phyloP scores from a whole-genome alignment of 2,888 invertebrate species.

The Caenorhabditis angaria region DNA sequence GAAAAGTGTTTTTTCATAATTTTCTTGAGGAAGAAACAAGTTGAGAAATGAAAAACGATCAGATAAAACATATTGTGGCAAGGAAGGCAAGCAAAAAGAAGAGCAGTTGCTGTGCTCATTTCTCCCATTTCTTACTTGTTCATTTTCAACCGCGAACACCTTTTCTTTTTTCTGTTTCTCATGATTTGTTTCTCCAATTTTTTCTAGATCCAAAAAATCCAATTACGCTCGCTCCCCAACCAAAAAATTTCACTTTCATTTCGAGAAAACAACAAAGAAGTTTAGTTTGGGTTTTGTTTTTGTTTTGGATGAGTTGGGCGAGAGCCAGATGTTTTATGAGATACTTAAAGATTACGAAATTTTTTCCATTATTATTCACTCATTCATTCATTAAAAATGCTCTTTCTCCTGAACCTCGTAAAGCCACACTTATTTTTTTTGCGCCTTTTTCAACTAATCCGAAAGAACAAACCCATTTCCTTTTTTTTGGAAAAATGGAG shows the following conservation, averaged over 20 bases:
- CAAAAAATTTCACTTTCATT: neutral
- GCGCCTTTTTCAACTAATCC: too few species aligned
- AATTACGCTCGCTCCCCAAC: slow-evolving; percentile 3
- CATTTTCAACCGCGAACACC: slow-evolving; percentile 5
- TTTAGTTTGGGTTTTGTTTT: neutral
- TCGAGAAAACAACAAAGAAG: neutral
- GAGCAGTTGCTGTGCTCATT: neutral
- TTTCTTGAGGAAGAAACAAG: too few species aligned
- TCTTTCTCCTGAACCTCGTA: too few species aligned
- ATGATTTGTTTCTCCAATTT: neutral
- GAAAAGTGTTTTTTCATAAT: too few species aligned
- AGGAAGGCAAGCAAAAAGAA: neutral
- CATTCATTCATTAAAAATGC: too few species aligned
- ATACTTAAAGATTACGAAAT: neutral
- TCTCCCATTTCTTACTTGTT: slow-evolving; percentile 7
- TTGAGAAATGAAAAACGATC: neutral
- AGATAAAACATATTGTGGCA: neutral
- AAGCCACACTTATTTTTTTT: too few species aligned
- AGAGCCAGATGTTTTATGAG: neutral
- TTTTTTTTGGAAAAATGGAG: too few species aligned
- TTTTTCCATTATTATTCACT: neutral
- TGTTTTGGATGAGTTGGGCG: neutral
- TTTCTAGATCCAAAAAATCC: neutral
- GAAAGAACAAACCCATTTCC: too few species aligned
- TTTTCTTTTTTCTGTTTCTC: slow-evolving; percentile 3